Evolutionary conservation across 2,797 vertebrate species (phyloP).

Genomic region (Miichthys miiuy): DNA sequence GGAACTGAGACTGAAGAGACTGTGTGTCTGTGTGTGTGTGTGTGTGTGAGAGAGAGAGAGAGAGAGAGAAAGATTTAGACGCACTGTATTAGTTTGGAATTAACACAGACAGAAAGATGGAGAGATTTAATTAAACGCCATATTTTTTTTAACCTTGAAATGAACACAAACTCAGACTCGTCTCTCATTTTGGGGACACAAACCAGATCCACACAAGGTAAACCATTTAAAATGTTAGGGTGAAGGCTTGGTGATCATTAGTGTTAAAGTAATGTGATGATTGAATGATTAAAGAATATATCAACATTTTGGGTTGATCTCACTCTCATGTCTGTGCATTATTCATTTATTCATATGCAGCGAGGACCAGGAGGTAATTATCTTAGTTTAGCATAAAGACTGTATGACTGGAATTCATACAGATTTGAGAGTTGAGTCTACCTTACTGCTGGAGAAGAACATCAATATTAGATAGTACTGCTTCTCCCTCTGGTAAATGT

Average conservation of each 20-base stretch:
- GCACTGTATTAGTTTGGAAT: constrained; percentile 46
- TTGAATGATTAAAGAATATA: too few relatives aligned
- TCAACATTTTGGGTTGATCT: neutral
- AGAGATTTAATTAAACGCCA: constrained; percentile 47
- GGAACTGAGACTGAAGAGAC: constrained; percentile 52
- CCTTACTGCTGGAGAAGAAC: neutral
- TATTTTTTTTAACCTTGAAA: constrained; percentile 13
- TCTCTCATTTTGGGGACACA: neutral
- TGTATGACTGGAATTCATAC: too few relatives aligned
- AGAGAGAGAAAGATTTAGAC: constrained; percentile 17
- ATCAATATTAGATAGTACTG: neutral
- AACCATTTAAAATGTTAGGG: neutral
- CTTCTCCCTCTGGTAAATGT: too few relatives aligned
- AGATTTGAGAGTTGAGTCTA: neutral
- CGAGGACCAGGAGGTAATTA: neutral
- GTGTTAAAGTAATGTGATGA: neutral
- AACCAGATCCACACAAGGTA: neutral
- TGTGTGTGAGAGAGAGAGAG: constrained; percentile 16
- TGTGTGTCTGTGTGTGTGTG: constrained; percentile 17
- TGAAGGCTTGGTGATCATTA: neutral
- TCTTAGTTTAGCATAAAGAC: neutral
- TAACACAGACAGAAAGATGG: constrained; percentile 38
- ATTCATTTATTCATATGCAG: too few relatives aligned
- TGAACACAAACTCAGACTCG: constrained; percentile 2
- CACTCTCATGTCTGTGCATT: neutral